Evolutionary conservation across 2,888 invertebrate species (phyloP), one percentile per base, ranked within the genome.

Genomic region (Napeogenes inachia): DNA sequence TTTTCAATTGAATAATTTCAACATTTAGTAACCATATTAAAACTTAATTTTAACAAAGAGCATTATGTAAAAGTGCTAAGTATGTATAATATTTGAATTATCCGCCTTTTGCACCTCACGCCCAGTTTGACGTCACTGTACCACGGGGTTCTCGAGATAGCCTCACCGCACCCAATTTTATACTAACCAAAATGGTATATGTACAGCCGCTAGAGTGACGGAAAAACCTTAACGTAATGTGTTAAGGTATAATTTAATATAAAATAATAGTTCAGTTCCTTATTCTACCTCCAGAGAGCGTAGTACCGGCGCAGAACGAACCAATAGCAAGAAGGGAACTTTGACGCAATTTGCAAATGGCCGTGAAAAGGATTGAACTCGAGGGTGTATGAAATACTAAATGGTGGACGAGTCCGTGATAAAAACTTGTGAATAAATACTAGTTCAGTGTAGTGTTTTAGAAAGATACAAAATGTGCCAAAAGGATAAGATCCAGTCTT

Each of bases 281-380:
- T 59, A 69, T 63, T 63, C 13, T 42, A 33, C 61, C 77, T 74
- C 73, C 69, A 89, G 89, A 79, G 79, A 77, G 79, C 85, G 78
- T 71, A 82, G 79, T 80, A 83, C 85, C 87, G 84, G 86, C 87
- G 84, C 82, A 82, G 78, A 79, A 78, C 75, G 75, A 72, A 80
- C 91, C 91, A 91, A 91, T 91, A 85, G 83, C 76, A 77, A 78
- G 79, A 71, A 76, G 82, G 82, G 79, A 82, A 84, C 82, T 91
- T 91, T 90, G 90, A 89, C 89, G 90, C 90, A 91, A 91, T 91
- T 91, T 91, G 91, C 91, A 91, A 91, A 91, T 91, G 91, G 91
- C 90, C 89, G 91, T 88, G 87, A 87, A 87, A 85, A 88, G 89
- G 87, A 87, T 85, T 72, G 86, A 84, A 81, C 85, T 86, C 83